A percentile compares a stretch with the other conserved stretches of the same genome.
Evolutionary conservation across 2,113 vertebrate species (phyloP).

Genomic region (Petroica traversi): DNA sequence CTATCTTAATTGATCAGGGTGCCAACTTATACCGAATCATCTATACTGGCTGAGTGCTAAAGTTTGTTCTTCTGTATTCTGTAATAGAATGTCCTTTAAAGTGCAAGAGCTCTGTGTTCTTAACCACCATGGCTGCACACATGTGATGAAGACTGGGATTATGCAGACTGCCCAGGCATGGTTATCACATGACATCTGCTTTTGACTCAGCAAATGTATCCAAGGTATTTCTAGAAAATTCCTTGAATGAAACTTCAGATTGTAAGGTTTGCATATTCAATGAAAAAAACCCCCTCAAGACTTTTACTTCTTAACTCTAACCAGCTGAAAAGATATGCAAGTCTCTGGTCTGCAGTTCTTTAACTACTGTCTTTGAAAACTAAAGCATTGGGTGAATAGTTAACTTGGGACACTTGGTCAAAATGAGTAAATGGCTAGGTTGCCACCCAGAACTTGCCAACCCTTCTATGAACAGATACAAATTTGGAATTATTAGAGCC

Average conservation of each 20-base stretch:
- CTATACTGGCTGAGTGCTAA: not conserved
- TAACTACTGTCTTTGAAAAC: not conserved
- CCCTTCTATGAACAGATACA: not conserved
- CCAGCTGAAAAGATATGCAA: not conserved
- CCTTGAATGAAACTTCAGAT: not conserved
- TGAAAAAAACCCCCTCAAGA: not conserved
- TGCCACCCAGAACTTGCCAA: not conserved
- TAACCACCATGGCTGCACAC: not conserved
- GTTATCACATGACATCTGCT: not conserved
- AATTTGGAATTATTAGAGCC: not conserved
- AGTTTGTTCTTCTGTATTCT: not conserved
- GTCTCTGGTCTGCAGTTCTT: not conserved
- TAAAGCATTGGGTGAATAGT: fast-evolving
- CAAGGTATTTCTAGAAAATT: not conserved
- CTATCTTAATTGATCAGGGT: not conserved
- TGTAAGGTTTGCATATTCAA: not conserved
- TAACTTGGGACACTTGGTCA: not conserved
- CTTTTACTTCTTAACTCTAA: not conserved
- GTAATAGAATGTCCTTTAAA: not conserved
- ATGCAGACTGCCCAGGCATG: not conserved
- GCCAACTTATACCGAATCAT: not conserved
- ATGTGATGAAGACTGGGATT: not conserved
- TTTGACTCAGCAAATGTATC: not conserved
- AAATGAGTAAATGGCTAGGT: not conserved
- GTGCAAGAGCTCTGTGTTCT: not conserved